Evolutionary conservation across 2,797 vertebrate species (phyloP).

Genomic region (Zalophus californianus): DNA sequence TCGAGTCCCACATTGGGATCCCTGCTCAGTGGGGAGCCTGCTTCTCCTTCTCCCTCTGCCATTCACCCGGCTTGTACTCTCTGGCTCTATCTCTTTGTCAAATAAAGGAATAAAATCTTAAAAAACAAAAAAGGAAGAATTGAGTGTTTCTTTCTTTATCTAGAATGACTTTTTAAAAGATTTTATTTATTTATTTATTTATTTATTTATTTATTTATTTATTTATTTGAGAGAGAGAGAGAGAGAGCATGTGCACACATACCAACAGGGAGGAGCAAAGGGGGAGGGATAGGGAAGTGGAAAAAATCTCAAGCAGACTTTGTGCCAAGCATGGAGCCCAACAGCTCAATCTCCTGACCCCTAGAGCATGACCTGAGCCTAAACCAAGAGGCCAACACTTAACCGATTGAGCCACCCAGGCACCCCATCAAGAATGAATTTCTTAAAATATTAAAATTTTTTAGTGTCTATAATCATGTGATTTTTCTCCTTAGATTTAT

Average conservation of each 20-base stretch:
- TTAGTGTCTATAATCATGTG: not conserved
- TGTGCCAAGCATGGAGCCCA: not conserved
- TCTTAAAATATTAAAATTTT: not conserved
- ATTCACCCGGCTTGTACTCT: too few species aligned
- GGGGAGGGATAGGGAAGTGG: not conserved
- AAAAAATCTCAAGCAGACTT: not conserved
- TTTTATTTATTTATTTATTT: not conserved
- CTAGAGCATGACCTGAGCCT: not conserved
- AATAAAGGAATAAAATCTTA: too few species aligned
- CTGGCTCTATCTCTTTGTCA: too few species aligned
- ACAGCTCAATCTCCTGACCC: not conserved
- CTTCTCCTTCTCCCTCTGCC: too few species aligned
- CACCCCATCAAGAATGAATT: not conserved
- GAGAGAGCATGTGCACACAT: too few species aligned
- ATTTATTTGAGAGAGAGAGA: not conserved
- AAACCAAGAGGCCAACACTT: not conserved
- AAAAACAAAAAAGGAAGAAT: not conserved
- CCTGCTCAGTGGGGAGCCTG: too few species aligned
- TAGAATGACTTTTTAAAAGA: not conserved
- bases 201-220: not conserved
- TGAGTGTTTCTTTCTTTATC: not conserved
- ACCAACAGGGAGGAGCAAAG: not conserved
- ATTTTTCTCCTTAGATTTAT: constrained; percentile 47
- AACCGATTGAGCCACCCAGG: not conserved
- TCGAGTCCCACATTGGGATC: too few species aligned